These are phyloP conservation scores for Catalaphyllia jardinei DNA, from an alignment of 64 coral and sea anemone species.

Conservation along the genomic window DNA sequence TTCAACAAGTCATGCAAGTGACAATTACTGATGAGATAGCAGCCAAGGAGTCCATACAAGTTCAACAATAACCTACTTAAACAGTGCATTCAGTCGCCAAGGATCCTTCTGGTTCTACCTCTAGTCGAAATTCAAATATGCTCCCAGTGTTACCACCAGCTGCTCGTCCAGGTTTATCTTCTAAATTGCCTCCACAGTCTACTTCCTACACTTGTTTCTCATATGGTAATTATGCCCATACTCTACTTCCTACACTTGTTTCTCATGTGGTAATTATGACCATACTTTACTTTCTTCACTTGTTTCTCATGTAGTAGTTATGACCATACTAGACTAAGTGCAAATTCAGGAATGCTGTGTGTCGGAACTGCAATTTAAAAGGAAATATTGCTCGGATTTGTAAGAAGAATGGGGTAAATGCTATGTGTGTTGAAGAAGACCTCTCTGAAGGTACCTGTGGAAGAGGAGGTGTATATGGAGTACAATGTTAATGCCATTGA, in stretches of 20 bases:
- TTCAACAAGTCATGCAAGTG: too few relatives aligned
- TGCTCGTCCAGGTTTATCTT: neutral
- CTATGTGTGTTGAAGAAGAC: slow-evolving; percentile 1
- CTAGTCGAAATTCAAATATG: neutral
- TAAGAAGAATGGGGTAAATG: slow-evolving; percentile 36
- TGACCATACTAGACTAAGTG: slow-evolving; percentile 57
- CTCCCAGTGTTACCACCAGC: neutral
- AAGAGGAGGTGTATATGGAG: neutral
- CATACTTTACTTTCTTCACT: too few relatives aligned
- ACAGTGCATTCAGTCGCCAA: slow-evolving; percentile 37
- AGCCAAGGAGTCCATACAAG: too few relatives aligned
- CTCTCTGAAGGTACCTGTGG: neutral
- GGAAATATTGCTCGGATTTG: slow-evolving; percentile 47
- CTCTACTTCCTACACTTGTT: slow-evolving; percentile 48
- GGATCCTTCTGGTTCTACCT: neutral
- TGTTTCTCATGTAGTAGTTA: slow-evolving; percentile 8
- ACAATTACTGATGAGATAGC: too few relatives aligned
- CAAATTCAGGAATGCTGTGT: slow-evolving; percentile 38
- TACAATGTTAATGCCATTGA: slow-evolving; percentile 24
- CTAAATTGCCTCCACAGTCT: neutral
- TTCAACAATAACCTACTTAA: slow-evolving; percentile 25
- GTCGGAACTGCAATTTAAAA: slow-evolving; percentile 36
- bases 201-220: neutral
- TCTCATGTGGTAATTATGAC: slow-evolving; percentile 44
- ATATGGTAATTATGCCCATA: slow-evolving; percentile 51